A percentile compares a stretch with the other conserved stretches of the same genome.
Evolutionary conservation across 2,888 invertebrate genomes (phyloP).

Genomic region (Frankliniella fusca): DNA sequence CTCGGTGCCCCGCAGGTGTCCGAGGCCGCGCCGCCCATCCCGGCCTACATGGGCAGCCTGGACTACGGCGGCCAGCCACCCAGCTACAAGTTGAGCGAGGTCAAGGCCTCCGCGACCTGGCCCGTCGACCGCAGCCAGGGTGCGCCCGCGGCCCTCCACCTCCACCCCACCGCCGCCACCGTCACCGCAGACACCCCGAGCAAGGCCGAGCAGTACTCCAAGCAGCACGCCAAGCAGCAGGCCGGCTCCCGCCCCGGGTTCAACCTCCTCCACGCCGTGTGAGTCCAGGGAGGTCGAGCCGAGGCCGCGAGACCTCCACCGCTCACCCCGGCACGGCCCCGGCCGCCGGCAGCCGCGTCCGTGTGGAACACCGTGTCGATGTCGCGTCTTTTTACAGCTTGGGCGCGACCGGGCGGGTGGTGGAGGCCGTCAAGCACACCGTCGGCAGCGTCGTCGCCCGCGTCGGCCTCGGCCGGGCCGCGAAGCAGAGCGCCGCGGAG

Average conservation of each 20-base stretch:
- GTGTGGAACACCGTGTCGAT: too few relatives aligned
- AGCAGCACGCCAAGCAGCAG: neutral
- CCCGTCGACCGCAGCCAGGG: neutral
- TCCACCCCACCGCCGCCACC: neutral
- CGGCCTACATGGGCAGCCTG: neutral
- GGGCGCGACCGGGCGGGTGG: neutral
- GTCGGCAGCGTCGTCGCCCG: neutral
- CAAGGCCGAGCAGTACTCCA: neutral
- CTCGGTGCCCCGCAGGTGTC: too few relatives aligned
- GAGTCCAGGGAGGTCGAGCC: neutral
- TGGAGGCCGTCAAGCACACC: neutral
- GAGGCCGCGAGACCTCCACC: too few relatives aligned
- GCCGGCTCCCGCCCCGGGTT: neutral
- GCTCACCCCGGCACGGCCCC: too few relatives aligned
- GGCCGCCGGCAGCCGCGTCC: too few relatives aligned
- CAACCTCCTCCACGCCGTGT: neutral
- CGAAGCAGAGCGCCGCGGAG: neutral
- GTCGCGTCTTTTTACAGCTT: neutral
- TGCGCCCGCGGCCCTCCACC: neutral
- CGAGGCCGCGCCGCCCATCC: neutral
- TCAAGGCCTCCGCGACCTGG: neutral
- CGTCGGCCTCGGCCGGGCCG: too few relatives aligned
- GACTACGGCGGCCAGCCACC: constrained; percentile 15
- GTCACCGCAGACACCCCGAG: neutral
- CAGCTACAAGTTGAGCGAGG: neutral